phyloP scores from a whole-genome alignment of 2,888 invertebrate genomes.

The Lumbricus terrestris region DNA sequence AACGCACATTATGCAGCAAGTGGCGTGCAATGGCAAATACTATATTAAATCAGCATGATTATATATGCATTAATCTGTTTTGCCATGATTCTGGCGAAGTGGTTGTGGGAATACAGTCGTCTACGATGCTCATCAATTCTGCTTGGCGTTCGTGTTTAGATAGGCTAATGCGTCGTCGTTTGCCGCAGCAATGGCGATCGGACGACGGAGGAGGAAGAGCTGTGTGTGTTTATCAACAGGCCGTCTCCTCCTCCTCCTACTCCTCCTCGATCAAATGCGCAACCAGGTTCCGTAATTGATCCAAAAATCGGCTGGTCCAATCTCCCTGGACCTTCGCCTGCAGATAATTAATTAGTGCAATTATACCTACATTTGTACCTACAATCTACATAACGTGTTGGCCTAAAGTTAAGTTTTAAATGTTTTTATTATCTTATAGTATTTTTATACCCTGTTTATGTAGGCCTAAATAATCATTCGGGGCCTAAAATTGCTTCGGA shows the following conservation, averaged over 20 bases:
- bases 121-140: not conserved
- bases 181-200: no score
- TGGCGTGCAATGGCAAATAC: not conserved
- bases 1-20: not conserved
- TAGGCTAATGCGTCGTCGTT: not conserved
- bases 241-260: no score
- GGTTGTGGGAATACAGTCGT: not conserved
- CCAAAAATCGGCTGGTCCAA: not conserved
- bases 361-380: no score
- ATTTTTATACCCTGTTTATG: no score
- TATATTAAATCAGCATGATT: not conserved
- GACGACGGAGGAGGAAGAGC: no score
- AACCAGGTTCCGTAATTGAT: not conserved
- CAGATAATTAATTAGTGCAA: not conserved
- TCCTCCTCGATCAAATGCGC: no score
- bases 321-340: not conserved
- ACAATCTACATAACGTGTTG: no score
- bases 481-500: no score
- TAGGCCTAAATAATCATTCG: no score
- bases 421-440: not conserved
- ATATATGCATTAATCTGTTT: slow-evolving; percentile 3
- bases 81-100: not conserved
- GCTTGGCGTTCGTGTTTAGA: not conserved
- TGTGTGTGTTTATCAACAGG: slow-evolving; percentile 3
- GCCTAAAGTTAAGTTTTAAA: not conserved